A percentile compares a stretch with the other conserved stretches of the same genome.
Evolutionary conservation across 2,113 vertebrate species (phyloP).

Genomic region (Pterocles orientalis): DNA sequence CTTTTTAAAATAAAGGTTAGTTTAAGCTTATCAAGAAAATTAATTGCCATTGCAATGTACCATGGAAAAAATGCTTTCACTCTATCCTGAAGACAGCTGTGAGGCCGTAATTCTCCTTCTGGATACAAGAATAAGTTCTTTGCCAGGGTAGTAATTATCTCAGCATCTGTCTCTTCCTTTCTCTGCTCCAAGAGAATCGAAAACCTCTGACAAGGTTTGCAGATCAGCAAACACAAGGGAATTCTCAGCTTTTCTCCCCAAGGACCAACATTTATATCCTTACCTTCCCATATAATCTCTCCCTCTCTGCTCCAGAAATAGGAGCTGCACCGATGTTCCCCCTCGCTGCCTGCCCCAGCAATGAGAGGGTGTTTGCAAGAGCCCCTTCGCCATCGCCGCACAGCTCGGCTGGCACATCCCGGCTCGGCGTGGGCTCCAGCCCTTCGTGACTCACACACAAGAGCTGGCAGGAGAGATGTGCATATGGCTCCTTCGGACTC

Average conservation of each 20-base stretch:
- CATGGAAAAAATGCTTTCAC: constrained; percentile 49
- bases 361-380: background rate
- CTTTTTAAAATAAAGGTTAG: constrained; percentile 65
- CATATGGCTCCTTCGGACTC: background rate
- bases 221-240: background rate
- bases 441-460: fast-evolving
- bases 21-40: constrained; percentile 70
- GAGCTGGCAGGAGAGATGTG: background rate
- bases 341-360: background rate
- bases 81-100: constrained; percentile 54
- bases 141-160: constrained; percentile 58
- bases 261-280: background rate
- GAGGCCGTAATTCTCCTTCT: constrained; percentile 55
- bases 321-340: fast-evolving
- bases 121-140: constrained; percentile 53
- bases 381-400: fast-evolving
- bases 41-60: constrained; percentile 67
- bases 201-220: constrained; percentile 41
- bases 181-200: background rate
- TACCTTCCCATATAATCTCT: background rate
- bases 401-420: background rate
- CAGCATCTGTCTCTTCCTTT: constrained; percentile 60
- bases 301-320: background rate
- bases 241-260: constrained; percentile 10
- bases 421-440: background rate